Evolutionary conservation across 2,888 invertebrate species (phyloP).

Genomic region (Diaphora mendica): DNA sequence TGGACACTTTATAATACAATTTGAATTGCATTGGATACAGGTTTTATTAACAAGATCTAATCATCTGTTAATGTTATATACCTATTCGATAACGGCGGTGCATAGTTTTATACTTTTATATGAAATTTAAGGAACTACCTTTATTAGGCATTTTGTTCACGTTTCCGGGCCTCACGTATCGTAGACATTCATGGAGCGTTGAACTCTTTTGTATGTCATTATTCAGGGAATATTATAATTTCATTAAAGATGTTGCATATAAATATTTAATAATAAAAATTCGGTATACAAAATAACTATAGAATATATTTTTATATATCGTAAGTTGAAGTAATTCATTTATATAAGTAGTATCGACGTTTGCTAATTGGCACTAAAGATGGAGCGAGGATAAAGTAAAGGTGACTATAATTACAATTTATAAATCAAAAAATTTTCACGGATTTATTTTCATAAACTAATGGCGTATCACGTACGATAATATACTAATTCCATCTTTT

Average conservation of each 20-base stretch:
- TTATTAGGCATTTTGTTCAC: conserved; percentile 44
- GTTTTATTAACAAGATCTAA: background rate
- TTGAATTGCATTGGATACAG: background rate
- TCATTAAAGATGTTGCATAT: background rate
- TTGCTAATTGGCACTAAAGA: conserved; percentile 8
- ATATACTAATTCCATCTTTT: conserved; percentile 15
- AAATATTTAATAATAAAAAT: conserved; percentile 3
- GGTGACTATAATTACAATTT: conserved; percentile 7
- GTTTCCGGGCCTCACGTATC: conserved; percentile 50
- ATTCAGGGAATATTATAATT: conserved; percentile 26
- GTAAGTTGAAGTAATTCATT: background rate
- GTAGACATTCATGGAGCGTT: conserved; percentile 63
- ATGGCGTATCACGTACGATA: conserved; percentile 11
- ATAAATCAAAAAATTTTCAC: conserved; percentile 6
- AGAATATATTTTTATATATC: background rate
- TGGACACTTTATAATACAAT: background rate
- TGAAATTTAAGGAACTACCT: background rate
- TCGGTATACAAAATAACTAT: background rate
- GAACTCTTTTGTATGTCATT: conserved; percentile 72
- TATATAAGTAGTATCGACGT: background rate
- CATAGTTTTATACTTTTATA: background rate
- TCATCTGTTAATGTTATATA: too few species aligned
- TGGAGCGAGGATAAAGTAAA: conserved; percentile 4
- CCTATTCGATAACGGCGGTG: background rate
- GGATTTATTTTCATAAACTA: conserved; percentile 4